Evolutionary conservation across 2,113 vertebrate species (phyloP).

Genomic region (Rhizomys pruinosus): DNA sequence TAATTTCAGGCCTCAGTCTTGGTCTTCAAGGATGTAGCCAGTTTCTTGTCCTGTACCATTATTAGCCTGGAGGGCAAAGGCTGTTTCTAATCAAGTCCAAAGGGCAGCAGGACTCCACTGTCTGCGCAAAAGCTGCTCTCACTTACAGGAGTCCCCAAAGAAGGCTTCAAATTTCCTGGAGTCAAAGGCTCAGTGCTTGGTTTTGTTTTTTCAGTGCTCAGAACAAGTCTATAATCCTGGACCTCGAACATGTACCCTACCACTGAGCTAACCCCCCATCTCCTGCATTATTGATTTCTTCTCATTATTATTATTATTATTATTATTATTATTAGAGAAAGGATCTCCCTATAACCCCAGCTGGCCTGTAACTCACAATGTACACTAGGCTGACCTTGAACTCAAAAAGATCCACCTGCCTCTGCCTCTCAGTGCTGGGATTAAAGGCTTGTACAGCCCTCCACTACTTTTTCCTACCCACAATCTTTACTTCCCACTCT

Average conservation of each 20-base stretch:
- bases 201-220: not conserved
- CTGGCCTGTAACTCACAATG: too few species aligned
- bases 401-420: too few species aligned
- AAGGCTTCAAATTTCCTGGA: not conserved
- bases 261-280: too few species aligned
- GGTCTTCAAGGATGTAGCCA: not conserved
- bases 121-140: not conserved
- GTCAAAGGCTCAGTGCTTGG: not conserved
- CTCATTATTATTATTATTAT: too few species aligned
- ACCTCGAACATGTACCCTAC: too few species aligned
- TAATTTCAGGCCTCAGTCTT: slow-evolving; percentile 4
- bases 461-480: too few species aligned
- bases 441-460: too few species aligned
- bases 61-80: not conserved
- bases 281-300: not conserved
- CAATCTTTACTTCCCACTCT: not conserved
- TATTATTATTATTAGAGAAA: too few species aligned
- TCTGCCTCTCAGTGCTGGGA: too few species aligned
- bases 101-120: not conserved
- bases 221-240: not conserved
- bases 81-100: slow-evolving; percentile 42
- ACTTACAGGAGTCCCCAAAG: not conserved
- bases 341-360: too few species aligned
- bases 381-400: too few species aligned
- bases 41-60: not conserved